Base-by-base conservation (phyloP, 2,888 invertebrate species). In the Eupithecia inturbata region DNA sequence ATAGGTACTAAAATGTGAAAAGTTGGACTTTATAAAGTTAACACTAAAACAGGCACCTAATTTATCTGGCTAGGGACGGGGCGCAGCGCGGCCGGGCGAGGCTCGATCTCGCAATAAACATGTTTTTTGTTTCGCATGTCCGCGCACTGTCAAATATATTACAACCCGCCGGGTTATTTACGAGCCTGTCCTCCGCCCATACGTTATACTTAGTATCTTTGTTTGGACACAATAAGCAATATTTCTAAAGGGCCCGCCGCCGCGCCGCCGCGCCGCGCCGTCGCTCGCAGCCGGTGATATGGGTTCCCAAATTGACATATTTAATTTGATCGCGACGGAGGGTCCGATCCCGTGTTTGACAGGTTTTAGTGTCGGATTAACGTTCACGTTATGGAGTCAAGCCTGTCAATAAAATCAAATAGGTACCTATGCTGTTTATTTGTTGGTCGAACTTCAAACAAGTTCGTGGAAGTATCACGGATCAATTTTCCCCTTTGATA, bases 151-250 rank as follows among this genome's bases (percentile, higher is more conserved):
- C 94, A 94, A 94, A 94, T 94, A 94, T 94, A 94, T 94, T 94
- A 94, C 93, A 87, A 89, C 93, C 92, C 93, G 93, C 89, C 90
- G 93, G 85, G 94, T 94, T 93, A 94, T 94, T 94, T 94, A 94
- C 92, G 93, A 90, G 88, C 92, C 91, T 87, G 92, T 91, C 94
- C 91, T 92, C 93, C 94, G 93, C 94, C 94, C 94, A 94, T 94
- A 94, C 94, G 93, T 94, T 94, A 94, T 94, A 93, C 94, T 94
- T 93, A 93, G 93, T 94, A 94, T 94, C 94, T 94, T 93, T 94
- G 94, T 94, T 94, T 94, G 94, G 94, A 94, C 94, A 94, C 94
- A 94, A 94, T 94, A 93, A 94, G 94, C 93, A 92, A 94, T 94
- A 94, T 94, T 94, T 94, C 93, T 92, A 93, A 93, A 92, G 93